Percentiles rank a stretch among this genome's conserved stretches.
Conservation (phyloP, 2,113 vertebrate genomes). For the Peucedramus taeniatus region DNA sequence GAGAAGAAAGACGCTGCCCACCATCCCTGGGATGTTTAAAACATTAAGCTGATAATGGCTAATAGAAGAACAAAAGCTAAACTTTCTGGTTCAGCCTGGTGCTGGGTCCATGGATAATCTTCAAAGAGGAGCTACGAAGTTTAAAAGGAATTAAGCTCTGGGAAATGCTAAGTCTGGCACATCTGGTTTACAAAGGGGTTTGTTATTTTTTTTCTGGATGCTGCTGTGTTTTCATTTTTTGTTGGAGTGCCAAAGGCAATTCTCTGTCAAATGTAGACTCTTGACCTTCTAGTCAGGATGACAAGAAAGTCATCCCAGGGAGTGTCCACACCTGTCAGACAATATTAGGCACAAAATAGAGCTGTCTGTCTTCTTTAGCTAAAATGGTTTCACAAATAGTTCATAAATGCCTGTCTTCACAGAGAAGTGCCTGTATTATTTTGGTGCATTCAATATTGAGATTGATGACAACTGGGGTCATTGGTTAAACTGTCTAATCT, state of each 20-base stretch:
- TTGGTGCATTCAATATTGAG: neutral
- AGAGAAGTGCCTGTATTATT: neutral
- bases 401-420: constrained; percentile 17
- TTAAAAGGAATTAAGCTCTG: neutral
- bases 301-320: constrained; percentile 25
- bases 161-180: constrained; percentile 4
- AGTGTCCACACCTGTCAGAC: constrained; percentile 23
- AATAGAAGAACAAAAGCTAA: neutral
- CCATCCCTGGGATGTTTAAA: neutral
- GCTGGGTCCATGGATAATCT: neutral
- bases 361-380: constrained; percentile 45
- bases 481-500: constrained; percentile 10
- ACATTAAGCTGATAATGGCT: neutral
- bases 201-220: neutral
- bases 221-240: neutral
- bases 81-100: constrained; percentile 11
- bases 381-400: constrained; percentile 24
- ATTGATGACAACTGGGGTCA: constrained; percentile 17
- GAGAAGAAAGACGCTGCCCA: neutral
- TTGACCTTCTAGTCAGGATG: constrained; percentile 11
- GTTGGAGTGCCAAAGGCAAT: neutral
- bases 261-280: constrained; percentile 19
- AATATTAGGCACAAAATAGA: constrained; percentile 5
- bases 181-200: neutral
- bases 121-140: constrained; percentile 24